Conservation (phyloP, 2,888 invertebrate species). For the Nebria salina region DNA sequence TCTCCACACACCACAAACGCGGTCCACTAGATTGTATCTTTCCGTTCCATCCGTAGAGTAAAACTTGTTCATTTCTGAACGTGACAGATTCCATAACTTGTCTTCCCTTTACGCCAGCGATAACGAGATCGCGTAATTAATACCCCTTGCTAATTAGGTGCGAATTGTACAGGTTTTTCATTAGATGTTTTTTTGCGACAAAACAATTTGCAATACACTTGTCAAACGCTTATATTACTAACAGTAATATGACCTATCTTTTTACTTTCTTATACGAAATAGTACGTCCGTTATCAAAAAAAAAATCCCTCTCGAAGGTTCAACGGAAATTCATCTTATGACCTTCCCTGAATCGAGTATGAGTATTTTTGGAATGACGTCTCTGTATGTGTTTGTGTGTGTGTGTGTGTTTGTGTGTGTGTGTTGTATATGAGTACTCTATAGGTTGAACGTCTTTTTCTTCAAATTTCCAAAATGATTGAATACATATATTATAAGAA, state of each 20-base stretch:
- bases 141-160: slow-evolving; percentile 5
- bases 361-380: no score
- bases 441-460: no score
- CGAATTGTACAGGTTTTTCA: slow-evolving; percentile 14
- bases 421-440: no score
- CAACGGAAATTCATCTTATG: no score
- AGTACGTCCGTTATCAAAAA: no score
- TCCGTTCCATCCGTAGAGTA: not conserved
- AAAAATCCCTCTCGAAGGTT: no score
- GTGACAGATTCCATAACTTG: slow-evolving; percentile 28
- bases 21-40: not conserved
- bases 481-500: not conserved
- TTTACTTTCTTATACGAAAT: no score
- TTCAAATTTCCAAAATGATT: no score
- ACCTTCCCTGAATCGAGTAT: no score
- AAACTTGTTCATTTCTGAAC: not conserved
- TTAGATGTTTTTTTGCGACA: not conserved
- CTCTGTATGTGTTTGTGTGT: no score
- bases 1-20: not conserved
- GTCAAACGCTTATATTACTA: not conserved
- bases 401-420: no score
- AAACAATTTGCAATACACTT: not conserved
- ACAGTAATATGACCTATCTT: not conserved
- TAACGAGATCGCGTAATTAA: slow-evolving; percentile 10
- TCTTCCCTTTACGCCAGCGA: not conserved